Evolutionary conservation across 1,140 invertebrate species (phyloP), one percentile per base, ranked within the genome.

Genomic region (Platyura marginata): DNA sequence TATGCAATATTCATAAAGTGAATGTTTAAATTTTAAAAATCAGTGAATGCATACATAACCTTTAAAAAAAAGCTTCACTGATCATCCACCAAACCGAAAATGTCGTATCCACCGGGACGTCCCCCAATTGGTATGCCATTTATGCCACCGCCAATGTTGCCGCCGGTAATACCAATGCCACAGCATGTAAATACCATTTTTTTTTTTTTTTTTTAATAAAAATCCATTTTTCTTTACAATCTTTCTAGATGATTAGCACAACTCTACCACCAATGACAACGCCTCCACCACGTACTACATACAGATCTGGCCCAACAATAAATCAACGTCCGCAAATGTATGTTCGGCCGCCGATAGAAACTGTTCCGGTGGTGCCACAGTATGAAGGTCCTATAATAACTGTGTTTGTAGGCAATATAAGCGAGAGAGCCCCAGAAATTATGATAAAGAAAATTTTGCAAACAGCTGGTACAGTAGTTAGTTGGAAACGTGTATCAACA

Each of bases 401-500:
- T 15, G 93, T 98, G 1, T 98, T 98, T 67, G 89, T 97, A 37
- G 71, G 70, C 71, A 54, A 98, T 64, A 98, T 99, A 44, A 89
- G 88, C 54, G 90, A 96, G 50, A 76, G 81, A 52, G 92, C 91
- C 35, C 89, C 91, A 1, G 93, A 99, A 63, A 73, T 81, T 9
- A 89, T 98, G 81, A 83, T 98, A 9, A 71, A 92, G 49, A 83
- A 90, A 52, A 83, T 98, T 54, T 67, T 98, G 38, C 79, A 75
- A 35, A 76, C 83, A 16, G 89, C 93, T 71, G 95, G 95, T 2
- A 79, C 85, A 48, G 89, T 98, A 19, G 65, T 91, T 2, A 90
- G 82, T 50, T 99, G 95, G 95, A 98, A 98, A 63, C 71, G 94
- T 49, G 91, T 98, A 8, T 91, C 95, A 62, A 92, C 87, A 9